Percentiles rank a stretch among this genome's conserved stretches.
phyloP scores from a whole-genome alignment of 2,113 vertebrate species.

The Alligator mississippiensis region DNA sequence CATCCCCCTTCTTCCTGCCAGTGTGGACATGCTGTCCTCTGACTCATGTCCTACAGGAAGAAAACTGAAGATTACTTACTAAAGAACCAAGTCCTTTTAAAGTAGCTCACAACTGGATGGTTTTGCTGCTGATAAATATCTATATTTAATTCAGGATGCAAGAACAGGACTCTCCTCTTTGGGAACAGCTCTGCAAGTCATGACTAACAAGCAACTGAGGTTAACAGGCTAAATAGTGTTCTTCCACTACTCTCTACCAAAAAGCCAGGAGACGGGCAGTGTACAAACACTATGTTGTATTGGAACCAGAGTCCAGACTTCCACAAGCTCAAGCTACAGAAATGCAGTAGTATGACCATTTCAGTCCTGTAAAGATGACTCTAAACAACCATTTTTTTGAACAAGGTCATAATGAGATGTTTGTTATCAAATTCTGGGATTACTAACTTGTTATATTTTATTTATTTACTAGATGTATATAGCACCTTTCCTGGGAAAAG shows the following conservation, averaged over 20 bases:
- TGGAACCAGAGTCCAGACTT: too few species aligned
- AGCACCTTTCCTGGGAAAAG: too few species aligned
- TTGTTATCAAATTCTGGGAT: not conserved
- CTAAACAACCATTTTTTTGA: not conserved
- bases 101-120: too few species aligned
- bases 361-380: not conserved
- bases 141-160: not conserved
- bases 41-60: constrained; percentile 92
- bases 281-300: not conserved
- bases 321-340: not conserved
- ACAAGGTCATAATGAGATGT: not conserved
- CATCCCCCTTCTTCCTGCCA: constrained; percentile 95
- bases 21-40: constrained; percentile 97
- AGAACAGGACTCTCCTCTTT: not conserved
- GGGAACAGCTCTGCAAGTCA: not conserved
- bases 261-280: not conserved
- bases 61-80: constrained; percentile 13
- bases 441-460: not conserved
- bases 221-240: not conserved
- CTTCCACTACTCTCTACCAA: not conserved
- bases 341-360: not conserved
- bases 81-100: not conserved
- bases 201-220: not conserved
- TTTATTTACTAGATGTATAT: too few species aligned
- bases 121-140: not conserved